Base-by-base conservation (phyloP, 2,113 vertebrate species). In the Tupaia chinensis region DNA sequence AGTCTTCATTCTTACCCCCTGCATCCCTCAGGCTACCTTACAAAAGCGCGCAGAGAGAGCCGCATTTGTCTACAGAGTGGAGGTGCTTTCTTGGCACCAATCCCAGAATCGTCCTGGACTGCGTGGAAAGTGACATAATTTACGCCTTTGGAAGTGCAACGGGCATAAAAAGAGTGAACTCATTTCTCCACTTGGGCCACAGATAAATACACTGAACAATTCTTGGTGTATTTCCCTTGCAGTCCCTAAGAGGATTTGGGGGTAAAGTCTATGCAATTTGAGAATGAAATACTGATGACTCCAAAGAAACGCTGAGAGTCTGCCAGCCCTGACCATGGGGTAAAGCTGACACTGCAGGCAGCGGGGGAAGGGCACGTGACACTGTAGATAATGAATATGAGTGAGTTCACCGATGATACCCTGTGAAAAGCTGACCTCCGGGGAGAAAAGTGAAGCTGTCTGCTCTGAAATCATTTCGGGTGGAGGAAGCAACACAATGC, bases 391-490 rank as follows among this genome's bases (percentile, higher is more conserved):
- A 80, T 79, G 74, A 44, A 61, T 81, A 22, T 17, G 56, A 95
- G 95, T 74, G 94, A 91, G 84, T 90, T 96, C 92, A 66, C 97
- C 92, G 95, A 97, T 95, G 97, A 96, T 72, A 97, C 82, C 95
- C 5, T 15, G 83, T 93, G 77, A 94, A 77, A 88, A 94, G 96
- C 74, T 89, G 95, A 92, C 96, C 81, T 93, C 53, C 58, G 5
- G 25, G 91, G 94, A 97, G 85, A 58, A 97, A 93, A 96, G n/a
- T 7, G 9, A 68, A 97, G 85, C 84, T 93, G 95, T 83, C 69
- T 74, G 88, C 93, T 76, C 96, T 80, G 95, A 96, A 97, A 97
- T 97, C 93, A 93, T 87, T 85, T 97, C 84, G 91, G 90, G 87
- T 89, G 85, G 10, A 96, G 61, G 89, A 98, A 89, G 97, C 86